Conservation (phyloP, 2,113 vertebrate genomes). For the Upupa epops region DNA sequence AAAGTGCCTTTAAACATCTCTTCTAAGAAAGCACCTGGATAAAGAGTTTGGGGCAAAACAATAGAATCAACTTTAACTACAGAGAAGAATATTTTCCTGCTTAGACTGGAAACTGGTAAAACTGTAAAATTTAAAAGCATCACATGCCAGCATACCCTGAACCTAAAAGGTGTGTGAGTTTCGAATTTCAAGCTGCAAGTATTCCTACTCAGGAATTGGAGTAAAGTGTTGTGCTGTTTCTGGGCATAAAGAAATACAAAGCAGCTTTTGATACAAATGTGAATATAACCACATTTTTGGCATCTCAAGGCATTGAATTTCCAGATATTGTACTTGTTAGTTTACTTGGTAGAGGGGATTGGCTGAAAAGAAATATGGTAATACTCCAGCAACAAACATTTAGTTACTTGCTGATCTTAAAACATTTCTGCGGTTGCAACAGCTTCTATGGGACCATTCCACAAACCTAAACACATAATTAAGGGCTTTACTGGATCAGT, state of each 20-base stretch:
- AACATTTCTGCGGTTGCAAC: conserved; percentile 7
- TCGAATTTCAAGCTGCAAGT: background rate
- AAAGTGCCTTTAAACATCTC: background rate
- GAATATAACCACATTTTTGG: background rate
- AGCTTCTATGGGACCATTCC: conserved; percentile 7
- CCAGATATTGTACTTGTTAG: background rate
- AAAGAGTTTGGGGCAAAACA: background rate
- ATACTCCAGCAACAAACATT: background rate
- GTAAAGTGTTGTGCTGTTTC: background rate
- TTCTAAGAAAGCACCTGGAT: background rate
- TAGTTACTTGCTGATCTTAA: conserved; percentile 4
- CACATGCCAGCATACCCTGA: accelerated
- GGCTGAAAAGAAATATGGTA: background rate
- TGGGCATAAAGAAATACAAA: background rate
- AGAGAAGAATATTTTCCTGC: background rate
- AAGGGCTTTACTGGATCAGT: conserved; percentile 39
- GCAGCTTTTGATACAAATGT: background rate
- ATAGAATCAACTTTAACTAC: background rate
- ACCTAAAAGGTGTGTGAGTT: background rate
- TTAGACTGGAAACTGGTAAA: background rate
- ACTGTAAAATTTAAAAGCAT: background rate
- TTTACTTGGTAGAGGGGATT: background rate
- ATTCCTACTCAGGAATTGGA: background rate
- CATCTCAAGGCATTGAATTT: background rate
- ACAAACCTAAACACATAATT: conserved; percentile 54